Base-by-base conservation (phyloP, 1,140 invertebrate genomes). In the Gryllus bimaculatus region DNA sequence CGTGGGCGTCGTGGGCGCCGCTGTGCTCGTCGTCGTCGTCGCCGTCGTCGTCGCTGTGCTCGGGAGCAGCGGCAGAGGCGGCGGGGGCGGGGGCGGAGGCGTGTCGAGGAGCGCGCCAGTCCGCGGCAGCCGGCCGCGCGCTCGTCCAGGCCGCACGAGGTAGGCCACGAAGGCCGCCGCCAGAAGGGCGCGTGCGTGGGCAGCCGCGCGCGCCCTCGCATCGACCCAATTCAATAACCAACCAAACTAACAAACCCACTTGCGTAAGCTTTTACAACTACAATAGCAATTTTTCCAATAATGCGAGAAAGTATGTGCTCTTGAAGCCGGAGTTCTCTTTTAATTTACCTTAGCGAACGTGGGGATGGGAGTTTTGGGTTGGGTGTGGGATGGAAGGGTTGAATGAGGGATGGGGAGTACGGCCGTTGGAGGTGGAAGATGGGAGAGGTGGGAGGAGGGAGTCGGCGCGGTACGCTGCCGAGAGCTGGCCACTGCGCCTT, bases 141-240 rank as follows among this genome's bases (percentile, higher is more conserved):
- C 47, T 89, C 84, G 81, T 93, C 89, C 85, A 95, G 78, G 90
- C 88, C 74, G 90, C 87, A n/a, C 8, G 92, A 95, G 85, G 84
- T 94, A 96, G 3, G 91, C 91, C 8, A 96, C 89, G 85, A 94
- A 96, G 0, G 91, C 94, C 49, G 94, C 90, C 10, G 92, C 91
- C 48, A 96, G 82, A 8, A 95, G n/a, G n/a, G 83, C 48, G 91
- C 90, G 81, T 90, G 85, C 54, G 88, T 87, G 20, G 91, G 91
- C 48, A 96, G 85, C 77, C 91, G 88, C 48, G 80, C 90, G 84
- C 83, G 90, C 89, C 79, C 87, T 84, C 8, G 15, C 8, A 54
- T 54, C 49, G 49, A n/a, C n/a, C n/a, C n/a, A n/a, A n/a, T n/a
- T n/a, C n/a, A n/a, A n/a, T n/a, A n/a, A n/a, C n/a, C n/a, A n/a